A percentile compares a stretch with the other conserved stretches of the same genome.
Evolutionary conservation across 2,797 vertebrate species (phyloP).

Genomic region (Pseudopleuronectes americanus): DNA sequence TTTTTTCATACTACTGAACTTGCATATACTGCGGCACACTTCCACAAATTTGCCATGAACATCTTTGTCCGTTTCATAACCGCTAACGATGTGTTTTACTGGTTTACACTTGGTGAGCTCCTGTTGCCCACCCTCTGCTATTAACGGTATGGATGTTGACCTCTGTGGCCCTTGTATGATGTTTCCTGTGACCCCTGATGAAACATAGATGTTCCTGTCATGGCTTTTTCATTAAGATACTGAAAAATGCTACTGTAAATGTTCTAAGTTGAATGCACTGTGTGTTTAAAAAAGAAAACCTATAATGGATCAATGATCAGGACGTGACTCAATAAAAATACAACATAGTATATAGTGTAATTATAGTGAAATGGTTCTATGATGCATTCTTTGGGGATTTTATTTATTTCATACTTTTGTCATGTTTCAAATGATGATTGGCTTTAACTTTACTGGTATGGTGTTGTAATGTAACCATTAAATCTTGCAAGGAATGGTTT

Average conservation of each 20-base stretch:
- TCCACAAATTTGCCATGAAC: slow-evolving; percentile 63
- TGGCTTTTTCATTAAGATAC: slow-evolving; percentile 83
- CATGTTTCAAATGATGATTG: slow-evolving; percentile 85
- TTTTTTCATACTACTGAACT: slow-evolving; percentile 65
- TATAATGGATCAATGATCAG: slow-evolving; percentile 77
- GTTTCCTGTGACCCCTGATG: slow-evolving; percentile 78
- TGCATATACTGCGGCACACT: slow-evolving; percentile 61
- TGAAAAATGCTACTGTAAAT: slow-evolving; percentile 84
- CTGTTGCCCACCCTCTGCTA: slow-evolving; percentile 76
- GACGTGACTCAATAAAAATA: slow-evolving; percentile 77
- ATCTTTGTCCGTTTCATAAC: slow-evolving; percentile 67
- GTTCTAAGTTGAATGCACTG: slow-evolving; percentile 84
- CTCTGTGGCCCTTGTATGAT: slow-evolving; percentile 79
- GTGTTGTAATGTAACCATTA: slow-evolving; percentile 89
- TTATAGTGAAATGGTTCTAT: slow-evolving; percentile 85
- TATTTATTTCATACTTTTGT: slow-evolving; percentile 83
- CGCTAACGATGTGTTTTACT: slow-evolving; percentile 76
- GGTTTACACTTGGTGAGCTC: slow-evolving; percentile 80
- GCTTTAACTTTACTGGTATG: slow-evolving; percentile 84
- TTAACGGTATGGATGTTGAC: slow-evolving; percentile 83
- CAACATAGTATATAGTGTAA: slow-evolving; percentile 81
- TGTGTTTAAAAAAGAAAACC: slow-evolving; percentile 75
- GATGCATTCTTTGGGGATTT: slow-evolving; percentile 74
- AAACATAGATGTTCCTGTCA: slow-evolving; percentile 81
- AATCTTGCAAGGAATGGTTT: slow-evolving; percentile 84